Base-by-base conservation (phyloP, 2,113 vertebrate species). In the Echinops telfairi region DNA sequence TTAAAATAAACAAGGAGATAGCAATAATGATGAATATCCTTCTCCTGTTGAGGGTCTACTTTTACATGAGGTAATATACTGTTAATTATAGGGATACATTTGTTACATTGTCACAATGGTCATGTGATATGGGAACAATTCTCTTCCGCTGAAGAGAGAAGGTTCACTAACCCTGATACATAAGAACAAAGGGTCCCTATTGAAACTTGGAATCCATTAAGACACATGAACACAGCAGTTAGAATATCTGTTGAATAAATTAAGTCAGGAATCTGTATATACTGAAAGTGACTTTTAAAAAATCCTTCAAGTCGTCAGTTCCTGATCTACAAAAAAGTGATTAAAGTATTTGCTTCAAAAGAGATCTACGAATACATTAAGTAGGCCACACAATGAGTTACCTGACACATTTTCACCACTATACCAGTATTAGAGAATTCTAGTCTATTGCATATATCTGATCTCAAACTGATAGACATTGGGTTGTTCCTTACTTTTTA, bases 401-500 rank as follows among this genome's bases (percentile, higher is more conserved):
- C 9, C 36, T 6, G 38, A 31, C 47, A 25, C 31, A 2, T 40
- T 68, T 40, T 40, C 83, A 22, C 38, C 22, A 58, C 27, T 68
- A 60, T 86, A 27, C 58, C 29, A 71, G 31, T 60, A 87, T 68
- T 77, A 73, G 68, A 71, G 62, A 79, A 36, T 78, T 10, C 53
- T 5, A 86, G 62, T 92, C 23, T 3, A 17, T 6, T 57, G 6
- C 80, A 71, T 58, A 15, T 40, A 47, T 47, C 20, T 78, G n/a
- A 90, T 76, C 71, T 78, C 77, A 94, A n/a, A 47, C 15, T 12
- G 19, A 43, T 23, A 82, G 31, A 29, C 23, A 47, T 57, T 62
- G 86, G 23, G n/a, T 76, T 58, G 4, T 77, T 75, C 80, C 23
- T 57, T 78, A 29, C 68, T 90, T 40, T 93, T 94, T 23, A 60